Conservation (phyloP, 2,113 vertebrate species). For the Thunnus thynnus region DNA sequence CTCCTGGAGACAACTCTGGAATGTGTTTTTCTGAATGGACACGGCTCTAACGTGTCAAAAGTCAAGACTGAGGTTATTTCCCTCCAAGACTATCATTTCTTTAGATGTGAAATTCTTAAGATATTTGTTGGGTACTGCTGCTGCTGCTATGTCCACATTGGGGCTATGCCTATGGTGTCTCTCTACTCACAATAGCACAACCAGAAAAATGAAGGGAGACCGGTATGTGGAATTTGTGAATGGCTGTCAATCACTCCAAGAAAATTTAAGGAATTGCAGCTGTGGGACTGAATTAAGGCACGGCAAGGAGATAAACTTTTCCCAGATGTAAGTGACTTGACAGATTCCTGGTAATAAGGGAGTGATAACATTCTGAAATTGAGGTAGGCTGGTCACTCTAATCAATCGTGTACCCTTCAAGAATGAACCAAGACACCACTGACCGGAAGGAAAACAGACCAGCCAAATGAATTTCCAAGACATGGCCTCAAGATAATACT, state of each 20-base stretch:
- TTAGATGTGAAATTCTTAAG: not conserved
- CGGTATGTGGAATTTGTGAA: too few species aligned
- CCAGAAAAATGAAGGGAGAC: too few species aligned
- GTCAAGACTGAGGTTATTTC: conserved; percentile 24
- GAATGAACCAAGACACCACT: conserved; percentile 28
- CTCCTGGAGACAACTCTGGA: conserved; percentile 15
- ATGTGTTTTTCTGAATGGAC: conserved; percentile 58
- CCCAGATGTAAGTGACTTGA: not conserved
- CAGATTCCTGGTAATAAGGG: conserved; percentile 3
- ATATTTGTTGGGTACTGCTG: too few species aligned
- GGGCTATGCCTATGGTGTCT: too few species aligned
- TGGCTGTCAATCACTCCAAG: too few species aligned
- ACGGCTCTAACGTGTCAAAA: conserved; percentile 17
- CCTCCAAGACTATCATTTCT: not conserved
- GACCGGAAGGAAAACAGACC: conserved; percentile 16
- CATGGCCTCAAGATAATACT: conserved; percentile 29
- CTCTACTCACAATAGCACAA: too few species aligned
- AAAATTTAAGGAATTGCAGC: conserved; percentile 7
- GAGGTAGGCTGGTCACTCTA: not conserved
- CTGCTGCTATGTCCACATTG: too few species aligned
- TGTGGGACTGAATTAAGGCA: not conserved
- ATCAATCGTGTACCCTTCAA: conserved; percentile 11
- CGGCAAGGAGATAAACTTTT: not conserved
- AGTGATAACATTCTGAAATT: not conserved
- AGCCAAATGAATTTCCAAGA: conserved; percentile 51